Evolutionary conservation across 2,888 invertebrate species (phyloP).

Genomic region (Margaritifera margaritifera): DNA sequence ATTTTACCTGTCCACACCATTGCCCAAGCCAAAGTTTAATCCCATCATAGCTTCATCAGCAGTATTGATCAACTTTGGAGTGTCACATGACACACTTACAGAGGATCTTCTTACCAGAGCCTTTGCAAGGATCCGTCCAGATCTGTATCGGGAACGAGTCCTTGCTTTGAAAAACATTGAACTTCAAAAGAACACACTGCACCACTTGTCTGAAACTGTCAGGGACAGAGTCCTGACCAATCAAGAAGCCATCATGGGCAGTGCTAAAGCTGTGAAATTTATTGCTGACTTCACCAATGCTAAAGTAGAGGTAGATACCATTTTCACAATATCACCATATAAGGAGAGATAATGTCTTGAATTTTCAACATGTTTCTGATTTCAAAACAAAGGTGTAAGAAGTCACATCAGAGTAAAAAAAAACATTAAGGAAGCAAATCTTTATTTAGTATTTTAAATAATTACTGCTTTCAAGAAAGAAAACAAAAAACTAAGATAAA

Average conservation of each 20-base stretch:
- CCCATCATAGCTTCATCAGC: slow-evolving; percentile 65
- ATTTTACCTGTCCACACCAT: slow-evolving; percentile 62
- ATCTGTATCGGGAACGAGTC: slow-evolving; percentile 64
- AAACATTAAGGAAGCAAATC: no score
- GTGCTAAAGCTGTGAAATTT: slow-evolving; percentile 59
- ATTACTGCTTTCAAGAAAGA: no score
- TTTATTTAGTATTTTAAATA: no score
- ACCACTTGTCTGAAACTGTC: slow-evolving; percentile 52
- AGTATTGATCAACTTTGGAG: slow-evolving; percentile 68
- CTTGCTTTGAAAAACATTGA: slow-evolving; percentile 58
- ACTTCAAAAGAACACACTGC: slow-evolving; percentile 57
- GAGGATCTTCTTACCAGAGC: slow-evolving; percentile 68
- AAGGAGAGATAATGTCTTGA: background rate
- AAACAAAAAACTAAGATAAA: no score
- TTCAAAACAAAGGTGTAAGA: background rate
- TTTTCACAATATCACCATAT: background rate
- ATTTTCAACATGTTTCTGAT: background rate
- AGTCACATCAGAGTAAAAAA: background rate
- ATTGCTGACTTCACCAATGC: slow-evolving; percentile 63
- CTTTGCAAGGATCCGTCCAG: slow-evolving; percentile 66
- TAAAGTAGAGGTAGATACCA: slow-evolving; percentile 53
- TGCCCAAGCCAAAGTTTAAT: slow-evolving; percentile 63
- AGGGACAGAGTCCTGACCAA: slow-evolving; percentile 55
- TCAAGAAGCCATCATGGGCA: slow-evolving; percentile 58
- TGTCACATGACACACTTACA: slow-evolving; percentile 66